These are phyloP conservation scores for Calameuta idolon DNA, from an alignment of 2,888 invertebrate genomes.

Conservation along the genomic window DNA sequence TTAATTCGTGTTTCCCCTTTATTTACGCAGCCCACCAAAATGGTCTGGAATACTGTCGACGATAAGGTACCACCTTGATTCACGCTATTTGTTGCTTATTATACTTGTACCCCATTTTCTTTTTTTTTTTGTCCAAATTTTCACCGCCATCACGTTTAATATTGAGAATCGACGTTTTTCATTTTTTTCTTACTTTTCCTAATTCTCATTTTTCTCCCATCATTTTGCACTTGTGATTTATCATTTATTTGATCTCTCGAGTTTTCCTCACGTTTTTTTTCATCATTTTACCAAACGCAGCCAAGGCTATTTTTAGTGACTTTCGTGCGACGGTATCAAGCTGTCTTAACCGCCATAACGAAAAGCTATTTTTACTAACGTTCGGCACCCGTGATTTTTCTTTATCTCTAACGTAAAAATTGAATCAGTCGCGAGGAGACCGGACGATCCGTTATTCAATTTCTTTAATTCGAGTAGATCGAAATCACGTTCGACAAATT, in stretches of 20 bases:
- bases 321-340: neutral
- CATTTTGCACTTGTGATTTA: no score
- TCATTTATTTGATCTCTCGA: no score
- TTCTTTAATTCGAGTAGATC: neutral
- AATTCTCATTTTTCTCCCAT: neutral
- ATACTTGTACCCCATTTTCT: neutral
- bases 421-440: neutral
- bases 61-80: conserved; percentile 56
- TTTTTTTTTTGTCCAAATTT: neutral
- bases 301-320: neutral
- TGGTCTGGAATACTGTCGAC: conserved; percentile 65
- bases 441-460: neutral
- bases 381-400: neutral
- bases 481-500: neutral
- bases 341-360: neutral
- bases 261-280: neutral
- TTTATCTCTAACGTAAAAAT: neutral
- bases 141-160: neutral
- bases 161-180: neutral
- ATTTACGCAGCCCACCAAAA: conserved; percentile 64
- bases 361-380: neutral
- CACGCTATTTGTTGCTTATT: neutral
- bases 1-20: conserved; percentile 62
- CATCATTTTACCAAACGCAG: neutral
- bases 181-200: neutral